Percentiles rank a stretch among this genome's conserved stretches.
phyloP scores from a whole-genome alignment of 1,140 invertebrate species.

The Papilio machaon region DNA sequence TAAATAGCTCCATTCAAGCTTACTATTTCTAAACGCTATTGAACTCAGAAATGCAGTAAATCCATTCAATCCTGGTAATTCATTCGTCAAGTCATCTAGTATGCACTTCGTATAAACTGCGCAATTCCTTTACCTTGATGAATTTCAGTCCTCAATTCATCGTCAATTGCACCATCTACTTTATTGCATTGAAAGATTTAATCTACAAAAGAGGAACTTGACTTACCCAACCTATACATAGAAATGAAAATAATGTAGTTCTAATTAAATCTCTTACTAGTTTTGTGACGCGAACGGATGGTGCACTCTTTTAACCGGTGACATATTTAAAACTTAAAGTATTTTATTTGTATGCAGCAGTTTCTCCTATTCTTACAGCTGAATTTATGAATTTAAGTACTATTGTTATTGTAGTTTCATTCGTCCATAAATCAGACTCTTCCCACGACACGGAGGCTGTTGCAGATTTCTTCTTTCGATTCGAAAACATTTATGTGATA shows the following conservation, averaged over 20 bases:
- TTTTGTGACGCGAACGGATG: no score
- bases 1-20: not conserved
- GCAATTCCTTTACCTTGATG: not conserved
- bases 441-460: not conserved
- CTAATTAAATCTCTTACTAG: no score
- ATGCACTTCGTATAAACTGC: not conserved
- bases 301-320: no score
- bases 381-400: slow-evolving; percentile 1
- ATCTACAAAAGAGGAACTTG: not conserved
- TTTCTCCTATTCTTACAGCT: not conserved
- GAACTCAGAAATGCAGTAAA: not conserved
- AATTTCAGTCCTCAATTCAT: not conserved
- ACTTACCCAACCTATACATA: no score
- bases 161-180: not conserved
- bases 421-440: not conserved
- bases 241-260: no score
- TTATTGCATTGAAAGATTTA: not conserved
- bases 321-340: no score
- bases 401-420: slow-evolving; percentile 11
- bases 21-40: not conserved
- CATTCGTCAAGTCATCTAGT: not conserved
- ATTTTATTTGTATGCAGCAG: not conserved
- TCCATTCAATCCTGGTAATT: not conserved
- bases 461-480: slow-evolving; percentile 3
- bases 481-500: slow-evolving; percentile 24